Evolutionary conservation across 2,888 invertebrate genomes (phyloP).

Genomic region (Pecten maximus): DNA sequence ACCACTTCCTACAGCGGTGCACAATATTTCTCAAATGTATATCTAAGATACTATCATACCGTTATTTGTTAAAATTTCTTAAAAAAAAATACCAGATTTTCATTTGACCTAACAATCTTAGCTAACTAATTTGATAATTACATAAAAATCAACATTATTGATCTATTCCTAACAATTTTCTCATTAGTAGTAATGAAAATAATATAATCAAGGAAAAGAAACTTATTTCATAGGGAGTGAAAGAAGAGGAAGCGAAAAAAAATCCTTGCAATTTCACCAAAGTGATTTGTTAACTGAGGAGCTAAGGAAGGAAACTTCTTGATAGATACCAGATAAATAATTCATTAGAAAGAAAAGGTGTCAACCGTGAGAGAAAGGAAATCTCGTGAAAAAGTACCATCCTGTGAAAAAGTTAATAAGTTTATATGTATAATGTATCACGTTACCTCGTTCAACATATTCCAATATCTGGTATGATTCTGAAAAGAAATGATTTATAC

Average conservation of each 20-base stretch:
- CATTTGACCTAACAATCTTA: too few relatives aligned
- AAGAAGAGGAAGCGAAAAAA: background rate
- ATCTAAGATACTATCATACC: too few relatives aligned
- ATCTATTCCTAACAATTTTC: background rate
- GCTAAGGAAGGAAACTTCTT: background rate
- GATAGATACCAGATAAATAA: background rate
- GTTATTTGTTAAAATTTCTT: too few relatives aligned
- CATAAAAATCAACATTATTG: too few relatives aligned
- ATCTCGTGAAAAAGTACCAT: background rate
- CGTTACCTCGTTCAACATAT: conserved; percentile 27
- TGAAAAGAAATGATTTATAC: conserved; percentile 6
- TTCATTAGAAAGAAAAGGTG: background rate
- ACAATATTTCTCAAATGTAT: too few relatives aligned
- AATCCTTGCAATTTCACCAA: background rate
- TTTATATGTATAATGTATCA: background rate
- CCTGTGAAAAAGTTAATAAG: background rate
- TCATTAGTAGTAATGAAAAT: background rate
- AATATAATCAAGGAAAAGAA: background rate
- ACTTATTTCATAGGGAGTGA: background rate
- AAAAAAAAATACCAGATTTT: too few relatives aligned
- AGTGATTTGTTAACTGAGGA: background rate
- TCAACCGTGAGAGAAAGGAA: background rate
- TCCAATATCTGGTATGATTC: conserved; percentile 19
- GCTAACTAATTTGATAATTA: too few relatives aligned
- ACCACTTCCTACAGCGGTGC: too few relatives aligned